phyloP scores from a whole-genome alignment of 2,113 vertebrate species.

The Oreochromis tanganicae region DNA sequence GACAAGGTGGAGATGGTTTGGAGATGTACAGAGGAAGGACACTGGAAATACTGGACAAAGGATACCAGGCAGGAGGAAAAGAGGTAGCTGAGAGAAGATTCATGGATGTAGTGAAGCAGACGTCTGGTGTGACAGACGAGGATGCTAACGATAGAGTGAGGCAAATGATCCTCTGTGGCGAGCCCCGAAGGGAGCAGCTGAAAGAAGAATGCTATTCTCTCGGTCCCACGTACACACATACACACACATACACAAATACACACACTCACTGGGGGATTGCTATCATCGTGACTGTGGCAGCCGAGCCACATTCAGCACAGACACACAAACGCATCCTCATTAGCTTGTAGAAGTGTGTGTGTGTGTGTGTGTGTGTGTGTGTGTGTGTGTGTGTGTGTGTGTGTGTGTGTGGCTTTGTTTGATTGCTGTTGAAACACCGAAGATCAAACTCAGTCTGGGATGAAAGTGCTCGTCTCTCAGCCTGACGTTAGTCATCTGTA shows the following conservation, averaged over 20 bases:
- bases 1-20: background rate
- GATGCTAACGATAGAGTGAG: background rate
- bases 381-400: background rate
- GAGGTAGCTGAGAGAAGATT: background rate
- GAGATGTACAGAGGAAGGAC: background rate
- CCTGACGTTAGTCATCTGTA: background rate
- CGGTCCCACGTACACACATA: background rate
- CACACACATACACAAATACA: background rate
- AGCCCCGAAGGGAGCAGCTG: background rate
- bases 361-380: no score
- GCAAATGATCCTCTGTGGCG: background rate
- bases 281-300: slow-evolving; percentile 20
- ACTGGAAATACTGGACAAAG: background rate
- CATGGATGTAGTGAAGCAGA: background rate
- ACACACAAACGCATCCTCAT: background rate
- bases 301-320: background rate
- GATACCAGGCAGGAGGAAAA: background rate
- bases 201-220: background rate
- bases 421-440: background rate
- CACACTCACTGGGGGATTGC: background rate
- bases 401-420: background rate
- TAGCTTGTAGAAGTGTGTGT: background rate
- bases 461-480: background rate
- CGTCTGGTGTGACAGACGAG: background rate
- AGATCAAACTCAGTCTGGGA: slow-evolving; percentile 4